A percentile compares a stretch with the other conserved stretches of the same genome.
These are phyloP conservation scores for Apodemia mormo DNA, from an alignment of 2,888 invertebrate genomes.

Conservation along the genomic window DNA sequence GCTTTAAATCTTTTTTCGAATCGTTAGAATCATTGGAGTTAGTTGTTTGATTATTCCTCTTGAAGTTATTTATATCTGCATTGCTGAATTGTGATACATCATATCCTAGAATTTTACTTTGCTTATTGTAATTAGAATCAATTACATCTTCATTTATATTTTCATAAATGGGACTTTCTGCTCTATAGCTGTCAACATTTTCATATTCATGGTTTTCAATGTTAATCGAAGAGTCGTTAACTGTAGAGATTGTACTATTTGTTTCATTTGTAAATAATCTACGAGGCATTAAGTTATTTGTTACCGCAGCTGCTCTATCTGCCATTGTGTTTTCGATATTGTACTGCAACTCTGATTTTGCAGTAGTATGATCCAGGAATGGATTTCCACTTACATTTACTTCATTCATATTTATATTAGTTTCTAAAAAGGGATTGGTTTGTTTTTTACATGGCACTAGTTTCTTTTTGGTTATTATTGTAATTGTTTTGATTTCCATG, in stretches of 20 bases:
- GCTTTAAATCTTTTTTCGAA: constrained; percentile 60
- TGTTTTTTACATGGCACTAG: constrained; percentile 50
- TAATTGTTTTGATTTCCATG: constrained; percentile 79
- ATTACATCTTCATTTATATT: constrained; percentile 55
- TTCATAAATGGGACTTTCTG: constrained; percentile 69
- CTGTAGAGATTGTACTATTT: constrained; percentile 71
- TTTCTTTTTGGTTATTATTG: constrained; percentile 72
- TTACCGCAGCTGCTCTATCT: constrained; percentile 38
- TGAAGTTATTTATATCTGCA: constrained; percentile 70
- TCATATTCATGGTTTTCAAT: constrained; percentile 62
- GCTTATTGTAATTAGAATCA: constrained; percentile 61
- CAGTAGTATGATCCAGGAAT: constrained; percentile 49
- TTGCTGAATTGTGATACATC: constrained; percentile 73
- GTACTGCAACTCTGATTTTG: constrained; percentile 58
- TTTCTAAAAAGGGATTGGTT: constrained; percentile 74
- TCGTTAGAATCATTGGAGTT: constrained; percentile 63
- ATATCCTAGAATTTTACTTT: constrained; percentile 73
- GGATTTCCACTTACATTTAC: constrained; percentile 52
- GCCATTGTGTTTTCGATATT: constrained; percentile 49
- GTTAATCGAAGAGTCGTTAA: constrained; percentile 57
- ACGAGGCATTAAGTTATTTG: constrained; percentile 55
- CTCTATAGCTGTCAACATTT: constrained; percentile 62
- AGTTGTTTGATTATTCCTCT: constrained; percentile 52
- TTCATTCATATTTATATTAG: constrained; percentile 49
- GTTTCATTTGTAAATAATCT: constrained; percentile 63